Base-by-base conservation (phyloP, 2,113 vertebrate species). In the Edolisoma coerulescens region DNA sequence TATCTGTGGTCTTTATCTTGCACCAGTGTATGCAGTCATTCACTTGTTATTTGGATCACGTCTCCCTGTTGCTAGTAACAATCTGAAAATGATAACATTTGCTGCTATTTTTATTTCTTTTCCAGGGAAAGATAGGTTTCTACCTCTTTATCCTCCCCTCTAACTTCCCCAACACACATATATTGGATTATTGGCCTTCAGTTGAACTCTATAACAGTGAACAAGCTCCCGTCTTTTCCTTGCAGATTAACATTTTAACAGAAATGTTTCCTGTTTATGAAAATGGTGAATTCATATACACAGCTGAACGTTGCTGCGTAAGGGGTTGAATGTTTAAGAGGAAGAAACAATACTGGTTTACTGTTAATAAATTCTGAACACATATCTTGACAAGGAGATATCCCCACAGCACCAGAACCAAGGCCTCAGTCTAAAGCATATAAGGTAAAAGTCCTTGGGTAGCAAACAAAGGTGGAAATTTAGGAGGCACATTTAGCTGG, bases 41-140 rank as follows among this genome's bases (percentile, higher is more conserved):
- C 84, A 56, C 89, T 97, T 97, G 89, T 91, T 90, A 97, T 96
- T 95, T 95, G 61, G 87, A 84, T 97, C 97, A 97, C 56, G 28
- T 97, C 78, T 91, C 81, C 52, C 63, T 54, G 63, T 76, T 94
- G 70, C 95, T 89, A 93, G 87, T 61, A 92, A 92, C 89, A 94
- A 93, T 96, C 82, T 96, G 89, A 97, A 97, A 96, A 97, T 84
- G 82, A 92, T 96, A 96, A 96, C 41, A 26, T 94, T 96, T 95
- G 65, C 47, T 85, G 94, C 83, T 97, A 96, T 97, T 97, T 98
- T 97, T 97, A 95, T 97, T 97, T 95, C 63, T 89, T 95, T 97
- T 95, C 90, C 63, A 79, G 54, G 60, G 80, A 95, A 96, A 81
- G 49, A 85, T 39, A 61, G 30, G 64, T 91, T 94, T 94, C 69